Evolutionary conservation across 2,888 invertebrate species (phyloP), one percentile per base, ranked within the genome.

Genomic region (Girardia tigrina): DNA sequence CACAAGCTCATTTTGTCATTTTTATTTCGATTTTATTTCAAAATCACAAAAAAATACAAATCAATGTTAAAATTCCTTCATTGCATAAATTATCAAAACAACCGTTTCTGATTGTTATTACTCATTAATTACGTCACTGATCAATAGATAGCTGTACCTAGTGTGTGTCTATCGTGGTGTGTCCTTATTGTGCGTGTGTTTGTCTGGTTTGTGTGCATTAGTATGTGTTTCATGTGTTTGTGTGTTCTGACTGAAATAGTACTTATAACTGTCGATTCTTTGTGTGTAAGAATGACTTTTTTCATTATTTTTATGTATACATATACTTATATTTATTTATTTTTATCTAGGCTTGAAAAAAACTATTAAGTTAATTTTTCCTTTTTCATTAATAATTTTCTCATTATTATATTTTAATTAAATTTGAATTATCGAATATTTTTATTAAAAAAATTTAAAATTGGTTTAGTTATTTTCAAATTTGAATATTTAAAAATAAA

Each of bases 121-220:
- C 56, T 56, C 56, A 56, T 56, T 36, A 56, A 16, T 56, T n/a
- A 56, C 56, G 56, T 56, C n/a, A 56, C 20, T 56, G 56, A 56
- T 56, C 56, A 56, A 56, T 56, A 56, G 56, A 56, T 56, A 56
- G 56, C 56, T 56, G 56, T 56, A 56, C 56, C 56, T 56, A 56
- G 23, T 56, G 56, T 56, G 23, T 56, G 56, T 36, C 8, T 36
- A 36, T 36, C 16, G 36, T 36, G 36, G 56, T 56, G 56, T 56
- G 56, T 56, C 23, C n/a, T 12, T n/a, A 20, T 56, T n/a, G n/a
- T 56, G 56, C 23, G 56, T 56, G n/a, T 56, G 56, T n/a, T n/a
- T n/a, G n/a, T n/a, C n/a, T n/a, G n/a, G n/a, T n/a, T n/a, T 56
- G 56, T 56, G 56, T 56, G 56, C 56, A 56, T 56, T 23, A 56